Conservation (phyloP, 2,888 invertebrate genomes). For the Ennomos fuscantarius region DNA sequence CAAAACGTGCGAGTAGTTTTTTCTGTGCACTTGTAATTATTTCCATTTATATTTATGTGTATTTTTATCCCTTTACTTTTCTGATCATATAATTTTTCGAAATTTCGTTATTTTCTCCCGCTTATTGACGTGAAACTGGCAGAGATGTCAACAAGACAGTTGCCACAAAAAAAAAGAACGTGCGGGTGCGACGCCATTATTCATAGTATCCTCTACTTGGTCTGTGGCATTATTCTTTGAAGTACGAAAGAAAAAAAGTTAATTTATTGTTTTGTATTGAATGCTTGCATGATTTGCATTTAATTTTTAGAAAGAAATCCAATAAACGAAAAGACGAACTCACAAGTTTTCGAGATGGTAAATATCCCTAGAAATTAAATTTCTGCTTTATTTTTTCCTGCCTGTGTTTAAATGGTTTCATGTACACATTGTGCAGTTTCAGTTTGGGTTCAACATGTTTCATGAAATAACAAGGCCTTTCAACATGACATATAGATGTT, state of each 20-base stretch:
- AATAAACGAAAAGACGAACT: conserved; percentile 56
- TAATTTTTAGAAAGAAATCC: conserved; percentile 45
- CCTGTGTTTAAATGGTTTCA: conserved; percentile 20
- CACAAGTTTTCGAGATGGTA: conserved; percentile 29
- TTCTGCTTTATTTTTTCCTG: conserved; percentile 7
- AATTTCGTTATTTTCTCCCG: too few species aligned
- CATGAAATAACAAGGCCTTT: conserved; percentile 93
- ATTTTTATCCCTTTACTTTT: too few species aligned
- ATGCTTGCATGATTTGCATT: conserved; percentile 66
- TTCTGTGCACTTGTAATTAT: too few species aligned
- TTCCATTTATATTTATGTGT: too few species aligned
- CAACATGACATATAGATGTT: conserved; percentile 94
- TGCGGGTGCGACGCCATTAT: too few species aligned
- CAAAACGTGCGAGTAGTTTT: too few species aligned
- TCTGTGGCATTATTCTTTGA: too few species aligned
- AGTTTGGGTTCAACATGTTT: conserved; percentile 96
- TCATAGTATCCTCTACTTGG: too few species aligned
- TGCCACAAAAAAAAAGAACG: too few species aligned
- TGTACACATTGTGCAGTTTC: conserved; percentile 83
- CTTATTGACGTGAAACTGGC: too few species aligned
- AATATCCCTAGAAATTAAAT: conserved; percentile 1
- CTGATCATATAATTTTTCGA: too few species aligned
- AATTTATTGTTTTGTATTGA: conserved; percentile 44
- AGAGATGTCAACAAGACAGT: too few species aligned
- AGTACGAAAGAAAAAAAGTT: conserved; percentile 14